phyloP scores from a whole-genome alignment of 2,888 invertebrate genomes.

The Seira ritae region DNA sequence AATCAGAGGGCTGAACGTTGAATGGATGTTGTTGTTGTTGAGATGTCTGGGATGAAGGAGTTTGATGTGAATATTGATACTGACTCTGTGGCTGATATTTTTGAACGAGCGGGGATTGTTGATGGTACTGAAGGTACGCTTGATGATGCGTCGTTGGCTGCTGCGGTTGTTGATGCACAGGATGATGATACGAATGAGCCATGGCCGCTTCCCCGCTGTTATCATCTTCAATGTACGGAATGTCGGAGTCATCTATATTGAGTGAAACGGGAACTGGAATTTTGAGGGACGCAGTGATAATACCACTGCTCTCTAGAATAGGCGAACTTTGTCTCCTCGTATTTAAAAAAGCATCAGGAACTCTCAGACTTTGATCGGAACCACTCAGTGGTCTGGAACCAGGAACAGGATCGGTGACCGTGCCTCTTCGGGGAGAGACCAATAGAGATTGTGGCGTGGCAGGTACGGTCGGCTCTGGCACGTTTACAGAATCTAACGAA shows the following conservation, averaged over 20 bases:
- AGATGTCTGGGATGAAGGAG: background rate
- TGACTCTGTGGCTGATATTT: slow-evolving; percentile 18
- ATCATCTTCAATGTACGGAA: slow-evolving; percentile 82
- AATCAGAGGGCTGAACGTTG: slow-evolving; percentile 13
- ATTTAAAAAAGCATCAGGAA: slow-evolving; percentile 65
- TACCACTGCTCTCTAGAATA: slow-evolving; percentile 76
- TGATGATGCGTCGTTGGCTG: slow-evolving; percentile 55
- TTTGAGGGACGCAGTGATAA: slow-evolving; percentile 89
- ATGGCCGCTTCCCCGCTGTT: slow-evolving; percentile 42
- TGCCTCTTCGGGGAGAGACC: slow-evolving; percentile 74
- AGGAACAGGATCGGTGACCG: slow-evolving; percentile 75
- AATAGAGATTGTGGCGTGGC: slow-evolving; percentile 68
- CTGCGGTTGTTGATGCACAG: slow-evolving; percentile 51
- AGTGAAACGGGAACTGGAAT: slow-evolving; percentile 81
- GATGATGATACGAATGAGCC: slow-evolving; percentile 26
- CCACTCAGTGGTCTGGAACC: slow-evolving; percentile 73
- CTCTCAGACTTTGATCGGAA: slow-evolving; percentile 70
- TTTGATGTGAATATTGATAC: slow-evolving; percentile 12
- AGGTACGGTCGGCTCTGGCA: slow-evolving; percentile 30
- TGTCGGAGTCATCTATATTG: slow-evolving; percentile 81
- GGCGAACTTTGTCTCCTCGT: slow-evolving; percentile 74
- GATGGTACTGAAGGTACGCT: slow-evolving; percentile 21
- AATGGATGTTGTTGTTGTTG: slow-evolving; percentile 20
- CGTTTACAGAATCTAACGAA: slow-evolving; percentile 71
- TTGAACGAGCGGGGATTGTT: background rate